Percentiles rank a stretch among this genome's conserved stretches.
Conservation (phyloP, 1,140 invertebrate species). For the Pogonus chalceus region DNA sequence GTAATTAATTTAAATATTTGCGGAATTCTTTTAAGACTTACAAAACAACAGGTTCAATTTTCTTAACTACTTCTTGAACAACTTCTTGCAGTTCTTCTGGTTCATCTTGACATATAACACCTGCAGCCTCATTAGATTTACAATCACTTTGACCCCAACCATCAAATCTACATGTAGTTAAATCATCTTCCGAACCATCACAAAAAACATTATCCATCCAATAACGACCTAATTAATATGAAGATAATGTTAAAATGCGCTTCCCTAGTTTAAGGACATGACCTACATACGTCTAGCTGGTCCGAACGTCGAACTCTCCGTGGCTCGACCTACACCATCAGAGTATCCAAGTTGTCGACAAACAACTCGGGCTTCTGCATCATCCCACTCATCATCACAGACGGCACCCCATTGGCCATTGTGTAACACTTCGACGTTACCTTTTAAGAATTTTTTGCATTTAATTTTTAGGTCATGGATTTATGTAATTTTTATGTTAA, state of each 20-base stretch:
- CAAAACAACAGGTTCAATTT: conserved; percentile 5
- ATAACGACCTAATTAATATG: conserved; percentile 50
- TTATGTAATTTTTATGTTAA: too few species aligned
- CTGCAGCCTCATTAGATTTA: conserved; percentile 63
- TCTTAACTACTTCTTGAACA: conserved; percentile 8
- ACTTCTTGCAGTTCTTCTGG: conserved; percentile 13
- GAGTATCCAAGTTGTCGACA: conserved; percentile 70
- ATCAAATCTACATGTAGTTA: conserved; percentile 67
- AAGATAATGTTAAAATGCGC: background rate
- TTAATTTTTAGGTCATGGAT: too few species aligned
- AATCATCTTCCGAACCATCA: conserved; percentile 60
- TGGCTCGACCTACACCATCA: conserved; percentile 39
- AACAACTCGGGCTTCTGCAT: conserved; percentile 67
- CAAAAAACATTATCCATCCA: conserved; percentile 90
- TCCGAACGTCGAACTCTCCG: conserved; percentile 66
- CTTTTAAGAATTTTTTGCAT: conserved; percentile 44
- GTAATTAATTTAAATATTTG: too few species aligned
- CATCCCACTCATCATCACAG: conserved; percentile 89
- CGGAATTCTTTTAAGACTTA: too few species aligned
- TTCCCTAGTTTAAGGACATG: background rate
- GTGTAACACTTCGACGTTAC: conserved; percentile 82
- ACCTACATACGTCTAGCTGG: conserved; percentile 51
- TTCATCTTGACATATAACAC: conserved; percentile 57
- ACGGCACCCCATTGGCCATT: conserved; percentile 77
- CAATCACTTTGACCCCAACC: conserved; percentile 80